Base-by-base conservation (phyloP, 30 jellyfish, hydroid and myxozoan genomes). In the Rhopilema esculentum region DNA sequence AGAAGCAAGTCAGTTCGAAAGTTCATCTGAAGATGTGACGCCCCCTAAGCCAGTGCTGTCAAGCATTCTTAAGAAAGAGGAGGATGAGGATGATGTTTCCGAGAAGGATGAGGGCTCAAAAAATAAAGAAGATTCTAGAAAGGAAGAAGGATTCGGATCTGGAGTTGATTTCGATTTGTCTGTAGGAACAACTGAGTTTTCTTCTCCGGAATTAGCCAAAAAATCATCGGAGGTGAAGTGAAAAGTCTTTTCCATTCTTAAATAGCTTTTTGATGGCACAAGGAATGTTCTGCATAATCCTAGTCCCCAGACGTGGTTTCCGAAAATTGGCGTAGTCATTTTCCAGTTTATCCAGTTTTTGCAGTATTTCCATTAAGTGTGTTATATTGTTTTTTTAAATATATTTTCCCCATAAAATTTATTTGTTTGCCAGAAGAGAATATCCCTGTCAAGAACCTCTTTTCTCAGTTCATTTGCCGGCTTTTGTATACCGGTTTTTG, bases 41-140 rank as follows among this genome's bases (percentile, higher is more conserved):
- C 26, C 87, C 0, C 82, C 93, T 8, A 84, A 63, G 71, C 93
- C 93, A 18, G 88, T 77, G 27, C 29, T 61, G 50, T 22, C 70
- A 51, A 31, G 52, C 28, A 1, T 63, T 7, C 12, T 51, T 53
- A 62, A 21, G 64, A 61, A 23, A 27, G 28, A 30, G n/a, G 49
- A 22, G 25, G 77, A 77, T 15, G 69, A 49, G 26, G 48, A 50
- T 20, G 24, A n/a, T n/a, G n/a, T n/a, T n/a, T n/a, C n/a, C n/a
- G n/a, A n/a, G n/a, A n/a, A 49, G 77, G 77, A 18, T n/a, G 79
- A 26, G 28, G 16, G 31, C 22, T 63, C 29, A 33, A 27, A 76
- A 50, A 63, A 63, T 7, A 17, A 8, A 21, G 87, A 73, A 32
- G 78, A 29, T 9, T 40, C 28, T 51, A 32, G 51, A 19, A 57